Base-by-base conservation (phyloP, 2,888 invertebrate species). In the Tanypteryx hageni region DNA sequence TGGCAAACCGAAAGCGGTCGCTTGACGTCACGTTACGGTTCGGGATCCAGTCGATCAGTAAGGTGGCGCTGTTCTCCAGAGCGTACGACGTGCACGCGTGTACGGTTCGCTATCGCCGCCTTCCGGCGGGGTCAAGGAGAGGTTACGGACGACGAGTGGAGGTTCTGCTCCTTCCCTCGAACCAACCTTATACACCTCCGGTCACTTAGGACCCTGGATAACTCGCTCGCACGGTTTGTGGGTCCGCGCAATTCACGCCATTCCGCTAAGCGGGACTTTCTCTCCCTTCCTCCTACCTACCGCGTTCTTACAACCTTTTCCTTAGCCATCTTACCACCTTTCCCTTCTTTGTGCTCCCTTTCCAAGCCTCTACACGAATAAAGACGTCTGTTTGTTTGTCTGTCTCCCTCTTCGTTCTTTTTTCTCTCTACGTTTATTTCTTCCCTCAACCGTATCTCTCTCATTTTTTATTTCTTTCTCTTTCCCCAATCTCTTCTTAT, bases 161-260 rank as follows among this genome's bases (percentile, higher is more conserved):
- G 44, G 44, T 44, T 44, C 5, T 44, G 44, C 44, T 44, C 44
- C 44, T 1, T 44, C 44, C 44, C 44, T 44, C 44, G 44, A 44
- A 44, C 44, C 44, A 44, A 44, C 44, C 44, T 44, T 22, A 64
- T 9, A 16, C n/a, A n/a, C 22, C 68, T n/a, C 68, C n/a, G 22
- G 68, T 68, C 68, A 68, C 68, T 68, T 68, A 68, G 68, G 68
- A 68, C 68, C 68, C 68, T 68, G 68, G 68, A n/a, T 68, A 68
- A 68, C 68, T 68, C 68, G 68, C 68, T 68, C n/a, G 68, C 68
- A 68, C 68, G 68, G 68, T 68, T 68, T 68, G 68, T 68, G 68
- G 18, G 18, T 68, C 18, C 68, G 22, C n/a, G 68, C 68, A 68
- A 68, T 68, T 68, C 68, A 68, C 68, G 68, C 68, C 68, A 68